These are phyloP conservation scores for Macropis europaea DNA, from an alignment of 2,888 invertebrate genomes.

Conservation along the genomic window DNA sequence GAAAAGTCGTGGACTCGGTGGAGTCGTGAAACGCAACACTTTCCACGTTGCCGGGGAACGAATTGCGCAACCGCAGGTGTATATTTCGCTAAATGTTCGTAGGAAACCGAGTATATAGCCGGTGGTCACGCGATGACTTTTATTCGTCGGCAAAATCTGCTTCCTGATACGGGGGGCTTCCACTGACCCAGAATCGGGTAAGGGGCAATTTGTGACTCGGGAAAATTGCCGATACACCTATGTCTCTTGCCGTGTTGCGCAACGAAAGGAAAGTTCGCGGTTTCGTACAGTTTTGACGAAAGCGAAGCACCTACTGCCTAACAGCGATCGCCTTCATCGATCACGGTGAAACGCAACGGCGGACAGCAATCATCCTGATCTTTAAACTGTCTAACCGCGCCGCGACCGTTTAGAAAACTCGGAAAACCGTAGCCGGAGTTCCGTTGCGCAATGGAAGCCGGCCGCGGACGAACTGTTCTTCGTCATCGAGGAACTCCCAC, in stretches of 20 bases:
- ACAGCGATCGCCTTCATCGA: neutral
- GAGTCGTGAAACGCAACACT: constrained; percentile 43
- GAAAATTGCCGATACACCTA: constrained; percentile 26
- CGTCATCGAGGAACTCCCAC: neutral
- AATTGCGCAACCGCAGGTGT: constrained; percentile 41
- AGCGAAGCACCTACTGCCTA: too few relatives aligned
- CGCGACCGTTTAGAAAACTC: neutral
- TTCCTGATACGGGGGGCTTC: constrained; percentile 31
- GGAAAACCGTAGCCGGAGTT: neutral
- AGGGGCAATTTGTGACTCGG: constrained; percentile 21
- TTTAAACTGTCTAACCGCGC: too few relatives aligned
- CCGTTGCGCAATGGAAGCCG: neutral
- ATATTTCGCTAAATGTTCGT: constrained; percentile 38
- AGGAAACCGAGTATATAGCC: constrained; percentile 32
- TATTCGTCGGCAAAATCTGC: constrained; percentile 20
- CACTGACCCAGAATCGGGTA: constrained; percentile 22
- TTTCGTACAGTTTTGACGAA: constrained; percentile 13
- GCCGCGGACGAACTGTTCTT: neutral
- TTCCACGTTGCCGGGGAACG: constrained; percentile 41
- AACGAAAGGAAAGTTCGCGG: constrained; percentile 34
- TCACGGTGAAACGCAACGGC: neutral
- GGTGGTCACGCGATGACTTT: constrained; percentile 36
- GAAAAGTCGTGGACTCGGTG: constrained; percentile 48
- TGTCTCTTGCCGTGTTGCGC: constrained; percentile 13
- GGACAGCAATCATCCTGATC: neutral